Conservation (phyloP, 64 coral and sea anemone genomes). For the Montipora capricornis region DNA sequence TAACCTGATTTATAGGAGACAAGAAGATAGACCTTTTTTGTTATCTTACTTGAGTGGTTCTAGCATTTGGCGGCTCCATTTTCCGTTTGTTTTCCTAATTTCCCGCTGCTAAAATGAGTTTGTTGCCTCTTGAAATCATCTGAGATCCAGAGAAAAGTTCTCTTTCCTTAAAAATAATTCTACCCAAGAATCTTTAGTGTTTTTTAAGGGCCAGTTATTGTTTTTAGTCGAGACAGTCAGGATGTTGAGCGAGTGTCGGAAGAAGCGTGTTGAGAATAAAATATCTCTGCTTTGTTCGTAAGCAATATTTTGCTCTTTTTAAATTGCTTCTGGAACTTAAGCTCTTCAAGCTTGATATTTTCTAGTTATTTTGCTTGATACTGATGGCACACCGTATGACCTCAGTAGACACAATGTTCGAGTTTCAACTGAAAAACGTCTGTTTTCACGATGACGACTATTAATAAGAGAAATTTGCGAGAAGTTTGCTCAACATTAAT, state of each 20-base stretch:
- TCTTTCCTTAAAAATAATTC: conserved; percentile 47
- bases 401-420: too few relatives aligned
- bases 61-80: neutral
- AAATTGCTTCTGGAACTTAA: conserved; percentile 1
- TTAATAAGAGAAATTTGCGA: too few relatives aligned
- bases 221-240: neutral
- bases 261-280: neutral
- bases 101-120: conserved; percentile 29
- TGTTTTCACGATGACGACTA: too few relatives aligned
- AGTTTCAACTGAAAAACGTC: neutral
- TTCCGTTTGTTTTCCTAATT: conserved; percentile 30
- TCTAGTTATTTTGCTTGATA: neutral
- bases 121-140: conserved; percentile 29
- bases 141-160: conserved; percentile 36
- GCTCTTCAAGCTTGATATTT: neutral
- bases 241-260: neutral
- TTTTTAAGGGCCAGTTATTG: neutral
- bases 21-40: conserved; percentile 1
- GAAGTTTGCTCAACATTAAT: too few relatives aligned
- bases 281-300: neutral
- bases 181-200: neutral
- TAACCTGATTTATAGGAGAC: conserved; percentile 26
- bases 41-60: neutral
- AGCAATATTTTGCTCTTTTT: neutral
- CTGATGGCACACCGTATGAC: too few relatives aligned